A percentile compares a stretch with the other conserved stretches of the same genome.
phyloP scores from a whole-genome alignment of 2,113 vertebrate species.

The Prochilodus magdalenae region DNA sequence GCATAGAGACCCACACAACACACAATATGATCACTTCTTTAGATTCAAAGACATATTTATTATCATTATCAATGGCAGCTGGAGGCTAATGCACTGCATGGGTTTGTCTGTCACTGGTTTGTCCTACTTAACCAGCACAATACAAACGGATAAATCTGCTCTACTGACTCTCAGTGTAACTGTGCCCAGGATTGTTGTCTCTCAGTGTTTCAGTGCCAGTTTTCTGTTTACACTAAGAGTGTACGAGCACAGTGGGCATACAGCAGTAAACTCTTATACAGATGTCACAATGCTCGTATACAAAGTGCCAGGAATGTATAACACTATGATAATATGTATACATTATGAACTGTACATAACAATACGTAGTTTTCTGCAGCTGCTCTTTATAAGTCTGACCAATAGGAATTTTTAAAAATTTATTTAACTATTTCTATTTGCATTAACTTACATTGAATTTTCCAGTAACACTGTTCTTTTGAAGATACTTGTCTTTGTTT shows the following conservation, averaged over 20 bases:
- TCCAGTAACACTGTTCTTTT: too few species aligned
- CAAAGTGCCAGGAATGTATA: neutral
- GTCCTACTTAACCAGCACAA: slow-evolving; percentile 54
- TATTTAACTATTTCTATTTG: too few species aligned
- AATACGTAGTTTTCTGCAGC: too few species aligned
- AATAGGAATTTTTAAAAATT: too few species aligned
- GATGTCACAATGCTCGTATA: neutral
- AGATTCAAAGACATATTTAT: slow-evolving; percentile 53
- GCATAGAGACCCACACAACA: neutral
- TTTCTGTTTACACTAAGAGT: slow-evolving; percentile 31
- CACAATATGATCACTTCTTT: too few species aligned
- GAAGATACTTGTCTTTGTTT: neutral
- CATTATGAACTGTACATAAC: too few species aligned
- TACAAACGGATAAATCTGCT: slow-evolving; percentile 63
- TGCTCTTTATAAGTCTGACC: too few species aligned
- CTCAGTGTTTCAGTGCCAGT: slow-evolving; percentile 37
- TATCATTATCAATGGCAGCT: slow-evolving; percentile 52
- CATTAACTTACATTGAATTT: too few species aligned
- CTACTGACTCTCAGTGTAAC: slow-evolving; percentile 50
- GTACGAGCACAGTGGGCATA: slow-evolving; percentile 21
- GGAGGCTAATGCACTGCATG: slow-evolving; percentile 46
- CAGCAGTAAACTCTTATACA: neutral
- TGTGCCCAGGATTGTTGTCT: slow-evolving; percentile 22
- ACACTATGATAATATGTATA: neutral
- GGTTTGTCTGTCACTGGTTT: slow-evolving; percentile 62